Evolutionary conservation across 2,113 vertebrate species (phyloP).

Genomic region (Aptenodytes forsteri): DNA sequence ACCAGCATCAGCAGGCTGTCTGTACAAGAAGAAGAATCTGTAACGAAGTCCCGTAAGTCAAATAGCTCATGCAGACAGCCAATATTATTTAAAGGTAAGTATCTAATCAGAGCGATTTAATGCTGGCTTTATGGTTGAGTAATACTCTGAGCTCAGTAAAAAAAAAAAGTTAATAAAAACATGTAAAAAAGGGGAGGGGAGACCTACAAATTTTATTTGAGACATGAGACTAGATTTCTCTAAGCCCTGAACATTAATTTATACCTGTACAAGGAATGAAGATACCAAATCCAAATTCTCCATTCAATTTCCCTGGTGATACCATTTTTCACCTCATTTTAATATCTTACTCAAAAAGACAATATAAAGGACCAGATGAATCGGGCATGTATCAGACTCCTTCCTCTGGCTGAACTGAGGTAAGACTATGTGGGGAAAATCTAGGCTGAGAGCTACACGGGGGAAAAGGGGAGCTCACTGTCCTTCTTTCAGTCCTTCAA

Average conservation of each 20-base stretch:
- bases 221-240: background rate
- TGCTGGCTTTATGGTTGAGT: background rate
- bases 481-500: background rate
- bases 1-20: background rate
- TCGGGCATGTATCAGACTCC: background rate
- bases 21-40: background rate
- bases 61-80: background rate
- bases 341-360: background rate
- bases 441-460: background rate
- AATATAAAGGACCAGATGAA: background rate
- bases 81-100: conserved; percentile 3
- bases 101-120: background rate
- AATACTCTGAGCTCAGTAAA: background rate
- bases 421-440: background rate
- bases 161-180: background rate
- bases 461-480: background rate
- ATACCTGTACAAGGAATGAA: background rate
- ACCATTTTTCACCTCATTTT: background rate
- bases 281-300: background rate
- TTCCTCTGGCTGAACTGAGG: background rate
- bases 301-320: background rate
- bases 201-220: background rate
- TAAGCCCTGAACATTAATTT: background rate
- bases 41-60: background rate
- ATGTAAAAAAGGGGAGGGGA: background rate